Base-by-base conservation (phyloP, 2,888 invertebrate species). In the Sisyra terminalis region DNA sequence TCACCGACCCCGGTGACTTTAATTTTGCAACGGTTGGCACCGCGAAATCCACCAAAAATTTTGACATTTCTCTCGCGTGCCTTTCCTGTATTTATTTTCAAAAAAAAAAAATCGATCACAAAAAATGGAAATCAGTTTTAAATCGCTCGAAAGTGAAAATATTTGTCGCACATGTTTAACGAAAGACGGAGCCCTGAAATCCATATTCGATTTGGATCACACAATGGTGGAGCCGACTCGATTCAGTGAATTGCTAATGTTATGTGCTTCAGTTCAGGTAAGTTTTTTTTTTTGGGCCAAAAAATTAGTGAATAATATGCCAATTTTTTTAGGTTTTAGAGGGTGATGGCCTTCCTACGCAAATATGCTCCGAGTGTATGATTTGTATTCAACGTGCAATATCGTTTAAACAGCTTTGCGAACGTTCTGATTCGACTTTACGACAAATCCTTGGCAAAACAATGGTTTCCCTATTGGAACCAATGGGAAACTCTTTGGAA, bases 81-180 rank as follows among this genome's bases (percentile, higher is more conserved):
- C n/a, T n/a, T n/a, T n/a, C n/a, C n/a, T n/a, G n/a, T n/a, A n/a
- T n/a, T n/a, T n/a, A n/a, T n/a, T n/a, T n/a, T n/a, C n/a, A n/a
- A n/a, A n/a, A n/a, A n/a, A n/a, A n/a, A n/a, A n/a, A n/a, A n/a
- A n/a, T n/a, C n/a, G n/a, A n/a, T n/a, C n/a, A n/a, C n/a, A n/a
- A 24, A 24, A 24, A 24, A 24, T 24, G 24, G 46, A 39, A 45
- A 51, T 52, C 49, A 47, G 49, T 45, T 49, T 50, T 47, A 50
- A 50, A 41, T 47, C 46, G 17, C 18, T 56, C 32, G 53, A 58
- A 47, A 53, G 55, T 32, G 53, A 57, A 29, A 62, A 59, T 55
- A 58, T 62, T 42, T 62, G 62, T 48, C 52, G 62, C 45, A 61
- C 62, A 7, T 62, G 62, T 50, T 50, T 62, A 45, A 51, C 56